Conservation (phyloP, 2,888 invertebrate species). For the Lagria hirta region DNA sequence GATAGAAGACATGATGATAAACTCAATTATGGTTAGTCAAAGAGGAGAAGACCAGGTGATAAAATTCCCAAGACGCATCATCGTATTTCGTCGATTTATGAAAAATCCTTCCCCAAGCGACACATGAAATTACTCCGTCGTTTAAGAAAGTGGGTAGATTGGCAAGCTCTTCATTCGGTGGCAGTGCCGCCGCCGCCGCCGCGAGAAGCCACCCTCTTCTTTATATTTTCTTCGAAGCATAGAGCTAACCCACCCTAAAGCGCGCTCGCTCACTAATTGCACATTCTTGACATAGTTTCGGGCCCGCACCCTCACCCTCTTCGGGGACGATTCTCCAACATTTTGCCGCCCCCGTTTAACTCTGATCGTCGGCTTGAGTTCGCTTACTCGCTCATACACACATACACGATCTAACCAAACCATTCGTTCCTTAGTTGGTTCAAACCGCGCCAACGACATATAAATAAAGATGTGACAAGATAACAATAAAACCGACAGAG, state of each 20-base stretch:
- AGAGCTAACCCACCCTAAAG: constrained; percentile 53
- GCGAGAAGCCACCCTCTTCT: constrained; percentile 60
- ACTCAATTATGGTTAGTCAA: too few relatives aligned
- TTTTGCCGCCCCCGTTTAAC: constrained; percentile 37
- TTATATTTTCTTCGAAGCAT: constrained; percentile 67
- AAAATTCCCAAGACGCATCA: too few relatives aligned
- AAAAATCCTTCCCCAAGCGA: constrained; percentile 17
- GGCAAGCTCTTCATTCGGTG: constrained; percentile 47
- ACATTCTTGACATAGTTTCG: constrained; percentile 96
- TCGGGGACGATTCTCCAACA: constrained; percentile 43
- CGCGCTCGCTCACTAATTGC: constrained; percentile 89
- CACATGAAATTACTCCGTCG: constrained; percentile 19
- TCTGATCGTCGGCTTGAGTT: constrained; percentile 25
- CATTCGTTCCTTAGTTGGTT: too few relatives aligned
- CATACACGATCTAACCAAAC: too few relatives aligned
- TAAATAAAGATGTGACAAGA: constrained; percentile 41
- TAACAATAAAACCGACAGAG: constrained; percentile 36
- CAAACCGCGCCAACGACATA: constrained; percentile 33
- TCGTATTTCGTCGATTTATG: constrained; percentile 12
- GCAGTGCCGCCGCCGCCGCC: constrained; percentile 27
- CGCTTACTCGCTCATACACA: constrained; percentile 20
- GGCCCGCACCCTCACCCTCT: constrained; percentile 65
- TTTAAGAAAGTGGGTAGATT: constrained; percentile 32
- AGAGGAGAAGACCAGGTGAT: too few relatives aligned
- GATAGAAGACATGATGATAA: too few relatives aligned